phyloP scores from a whole-genome alignment of 2,113 vertebrate species.

The Hassar affinis region DNA sequence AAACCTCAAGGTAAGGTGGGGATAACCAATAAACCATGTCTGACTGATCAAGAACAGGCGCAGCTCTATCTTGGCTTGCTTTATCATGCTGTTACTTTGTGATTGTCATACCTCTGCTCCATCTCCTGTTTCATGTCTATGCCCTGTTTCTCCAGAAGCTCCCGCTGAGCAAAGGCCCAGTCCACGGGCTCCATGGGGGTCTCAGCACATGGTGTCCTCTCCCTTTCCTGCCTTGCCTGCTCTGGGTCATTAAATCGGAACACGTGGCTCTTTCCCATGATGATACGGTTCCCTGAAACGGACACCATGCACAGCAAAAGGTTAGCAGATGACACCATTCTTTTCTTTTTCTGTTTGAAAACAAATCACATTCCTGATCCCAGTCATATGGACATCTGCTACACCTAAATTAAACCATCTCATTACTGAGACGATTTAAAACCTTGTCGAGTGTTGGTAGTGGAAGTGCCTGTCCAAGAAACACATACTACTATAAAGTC shows the following conservation, averaged over 20 bases:
- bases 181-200: constrained; percentile 91
- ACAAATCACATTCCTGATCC: no score
- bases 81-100: not conserved
- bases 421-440: no score
- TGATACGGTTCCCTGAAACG: constrained; percentile 88
- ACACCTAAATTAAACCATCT: no score
- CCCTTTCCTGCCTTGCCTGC: constrained; percentile 92
- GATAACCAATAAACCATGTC: not conserved
- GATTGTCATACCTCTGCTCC: constrained; percentile 84
- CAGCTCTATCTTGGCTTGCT: not conserved
- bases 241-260: constrained; percentile 97
- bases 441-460: no score
- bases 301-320: not conserved
- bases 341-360: no score
- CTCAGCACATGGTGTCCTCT: constrained; percentile 89
- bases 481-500: no score
- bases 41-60: not conserved
- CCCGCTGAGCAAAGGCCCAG: constrained; percentile 95
- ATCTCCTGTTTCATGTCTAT: constrained; percentile 99
- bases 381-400: no score
- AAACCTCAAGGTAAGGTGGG: not conserved
- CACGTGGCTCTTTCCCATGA: constrained; percentile 98
- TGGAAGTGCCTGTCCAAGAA: no score
- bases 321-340: not conserved
- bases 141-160: constrained; percentile 96